phyloP scores from a whole-genome alignment of 1,140 invertebrate species.

The Drosophila auraria region DNA sequence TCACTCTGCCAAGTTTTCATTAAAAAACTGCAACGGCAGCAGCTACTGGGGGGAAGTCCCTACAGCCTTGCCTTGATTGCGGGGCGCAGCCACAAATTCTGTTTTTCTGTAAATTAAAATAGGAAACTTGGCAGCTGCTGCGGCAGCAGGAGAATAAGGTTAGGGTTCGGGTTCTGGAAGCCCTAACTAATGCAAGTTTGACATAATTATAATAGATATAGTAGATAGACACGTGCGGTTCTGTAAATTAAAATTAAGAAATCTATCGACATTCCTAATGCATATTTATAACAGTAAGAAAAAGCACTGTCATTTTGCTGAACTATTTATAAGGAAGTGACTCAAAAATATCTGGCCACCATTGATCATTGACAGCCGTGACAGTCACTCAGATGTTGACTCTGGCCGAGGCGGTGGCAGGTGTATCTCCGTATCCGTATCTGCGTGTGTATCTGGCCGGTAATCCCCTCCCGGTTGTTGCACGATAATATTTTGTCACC shows the following conservation, averaged over 20 bases:
- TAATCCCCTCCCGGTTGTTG: slow-evolving; percentile 10
- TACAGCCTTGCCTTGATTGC: slow-evolving; percentile 48
- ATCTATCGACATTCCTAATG: slow-evolving; percentile 27
- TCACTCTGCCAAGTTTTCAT: slow-evolving; percentile 80
- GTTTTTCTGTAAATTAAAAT: slow-evolving; percentile 68
- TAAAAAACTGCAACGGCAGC: slow-evolving; percentile 62
- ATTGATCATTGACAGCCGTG: slow-evolving; percentile 17
- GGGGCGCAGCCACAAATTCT: slow-evolving; percentile 40
- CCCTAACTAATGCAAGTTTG: slow-evolving; percentile 55
- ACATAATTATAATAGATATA: slow-evolving; percentile 68
- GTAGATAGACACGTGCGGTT: slow-evolving; percentile 11
- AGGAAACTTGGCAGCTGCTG: slow-evolving; percentile 50
- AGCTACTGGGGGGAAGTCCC: slow-evolving; percentile 50
- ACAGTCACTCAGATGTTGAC: slow-evolving; percentile 10
- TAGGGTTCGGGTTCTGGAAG: not conserved
- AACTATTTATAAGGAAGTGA: slow-evolving; percentile 38
- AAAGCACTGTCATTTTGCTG: slow-evolving; percentile 7
- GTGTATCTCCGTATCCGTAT: slow-evolving; percentile 2
- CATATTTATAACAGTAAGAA: slow-evolving; percentile 42
- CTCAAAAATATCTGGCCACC: slow-evolving; percentile 11
- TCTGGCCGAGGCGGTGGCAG: not conserved
- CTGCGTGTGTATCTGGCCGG: slow-evolving; percentile 2
- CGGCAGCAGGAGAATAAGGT: not conserved
- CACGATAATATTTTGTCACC: slow-evolving; percentile 63
- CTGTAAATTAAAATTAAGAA: slow-evolving; percentile 62